These are phyloP conservation scores for Meandrusa payeni DNA, from an alignment of 2,888 invertebrate species.

Conservation along the genomic window DNA sequence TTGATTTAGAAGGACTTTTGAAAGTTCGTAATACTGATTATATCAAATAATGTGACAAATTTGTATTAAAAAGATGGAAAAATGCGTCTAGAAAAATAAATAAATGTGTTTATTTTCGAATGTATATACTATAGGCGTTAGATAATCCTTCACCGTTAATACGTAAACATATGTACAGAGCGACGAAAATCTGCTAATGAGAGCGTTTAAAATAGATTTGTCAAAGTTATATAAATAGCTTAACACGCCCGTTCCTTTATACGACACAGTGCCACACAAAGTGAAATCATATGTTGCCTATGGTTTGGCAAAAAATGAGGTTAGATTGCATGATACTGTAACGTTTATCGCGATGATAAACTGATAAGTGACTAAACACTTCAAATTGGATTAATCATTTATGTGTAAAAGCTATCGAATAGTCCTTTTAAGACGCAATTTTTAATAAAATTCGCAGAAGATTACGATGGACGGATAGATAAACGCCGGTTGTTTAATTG, in stretches of 20 bases:
- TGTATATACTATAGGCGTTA: too few relatives aligned
- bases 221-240: conserved; percentile 23
- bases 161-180: not conserved
- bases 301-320: conserved; percentile 53
- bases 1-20: too few relatives aligned
- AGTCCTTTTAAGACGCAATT: not conserved
- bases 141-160: too few relatives aligned
- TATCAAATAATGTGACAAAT: too few relatives aligned
- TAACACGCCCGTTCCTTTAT: conserved; percentile 1
- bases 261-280: conserved; percentile 46
- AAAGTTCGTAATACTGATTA: too few relatives aligned
- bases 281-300: conserved; percentile 34
- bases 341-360: conserved; percentile 59
- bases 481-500: conserved; percentile 67
- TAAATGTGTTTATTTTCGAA: too few relatives aligned
- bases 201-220: conserved; percentile 21
- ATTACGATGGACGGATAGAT: conserved; percentile 40
- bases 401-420: conserved; percentile 11
- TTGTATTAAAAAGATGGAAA: too few relatives aligned
- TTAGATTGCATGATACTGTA: conserved; percentile 46
- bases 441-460: conserved; percentile 30
- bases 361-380: conserved; percentile 44
- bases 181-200: conserved; percentile 15
- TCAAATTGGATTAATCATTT: conserved; percentile 16
- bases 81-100: too few relatives aligned